Evolutionary conservation across 2,888 invertebrate species (phyloP).

Genomic region (Torymus aiolomorphi): DNA sequence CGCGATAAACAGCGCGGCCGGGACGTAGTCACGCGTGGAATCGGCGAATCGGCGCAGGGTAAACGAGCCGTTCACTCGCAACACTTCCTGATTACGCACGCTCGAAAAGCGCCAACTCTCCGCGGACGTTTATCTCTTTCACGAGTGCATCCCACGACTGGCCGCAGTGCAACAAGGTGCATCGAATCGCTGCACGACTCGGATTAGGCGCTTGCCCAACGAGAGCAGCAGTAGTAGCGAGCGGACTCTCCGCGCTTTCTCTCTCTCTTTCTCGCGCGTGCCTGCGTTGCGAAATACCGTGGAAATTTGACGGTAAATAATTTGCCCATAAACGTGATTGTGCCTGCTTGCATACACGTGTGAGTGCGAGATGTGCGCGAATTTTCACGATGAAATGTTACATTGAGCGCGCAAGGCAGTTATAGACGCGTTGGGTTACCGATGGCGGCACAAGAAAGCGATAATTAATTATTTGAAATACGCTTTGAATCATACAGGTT

Average conservation of each 20-base stretch:
- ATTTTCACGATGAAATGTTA: not conserved
- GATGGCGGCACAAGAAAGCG: not conserved
- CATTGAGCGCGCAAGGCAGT: not conserved
- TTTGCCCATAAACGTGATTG: not conserved
- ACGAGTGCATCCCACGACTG: not conserved
- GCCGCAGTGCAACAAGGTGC: constrained; percentile 1
- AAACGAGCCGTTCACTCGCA: not conserved
- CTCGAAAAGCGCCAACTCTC: not conserved
- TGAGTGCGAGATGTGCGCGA: not conserved
- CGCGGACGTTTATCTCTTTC: not conserved
- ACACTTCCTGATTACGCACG: constrained; percentile 20
- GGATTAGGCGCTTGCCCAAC: constrained; percentile 22
- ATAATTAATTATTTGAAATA: constrained; percentile 7
- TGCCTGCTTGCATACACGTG: no score
- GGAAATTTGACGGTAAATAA: constrained; percentile 36
- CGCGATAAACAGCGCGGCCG: no score
- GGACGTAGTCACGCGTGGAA: no score
- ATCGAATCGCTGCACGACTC: constrained; percentile 22
- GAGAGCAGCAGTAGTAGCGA: not conserved
- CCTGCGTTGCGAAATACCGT: constrained; percentile 14
- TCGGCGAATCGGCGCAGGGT: no score
- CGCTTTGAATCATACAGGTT: not conserved
- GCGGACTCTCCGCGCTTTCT: constrained; percentile 2
- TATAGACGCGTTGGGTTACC: no score
- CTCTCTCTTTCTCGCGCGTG: not conserved